A percentile compares a stretch with the other conserved stretches of the same genome.
These are phyloP conservation scores for Eueremaeus valkanovi DNA, from an alignment of 2,888 invertebrate species.

Conservation along the genomic window DNA sequence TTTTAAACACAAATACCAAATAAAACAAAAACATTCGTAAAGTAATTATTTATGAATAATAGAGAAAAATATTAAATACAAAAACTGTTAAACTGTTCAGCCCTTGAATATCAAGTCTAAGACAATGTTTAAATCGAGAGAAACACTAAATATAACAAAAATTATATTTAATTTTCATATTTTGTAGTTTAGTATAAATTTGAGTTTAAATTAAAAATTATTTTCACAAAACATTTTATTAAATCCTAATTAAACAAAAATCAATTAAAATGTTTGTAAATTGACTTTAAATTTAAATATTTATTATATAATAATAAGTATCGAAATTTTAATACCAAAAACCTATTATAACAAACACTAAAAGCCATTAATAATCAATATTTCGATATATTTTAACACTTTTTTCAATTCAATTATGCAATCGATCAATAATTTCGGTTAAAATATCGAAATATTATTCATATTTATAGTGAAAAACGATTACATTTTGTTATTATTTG, in stretches of 20 bases:
- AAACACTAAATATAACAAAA: too few species aligned
- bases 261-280: too few species aligned
- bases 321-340: background rate
- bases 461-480: background rate
- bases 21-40: background rate
- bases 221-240: background rate
- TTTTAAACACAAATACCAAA: background rate
- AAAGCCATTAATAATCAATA: background rate
- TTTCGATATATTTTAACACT: background rate
- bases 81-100: background rate
- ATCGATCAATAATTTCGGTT: background rate
- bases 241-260: background rate
- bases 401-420: background rate
- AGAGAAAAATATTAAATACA: background rate
- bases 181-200: background rate
- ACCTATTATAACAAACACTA: background rate
- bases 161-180: background rate
- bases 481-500: background rate
- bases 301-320: background rate
- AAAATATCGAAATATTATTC: conserved; percentile 2
- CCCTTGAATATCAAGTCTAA: background rate
- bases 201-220: background rate
- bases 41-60: background rate
- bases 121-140: background rate
- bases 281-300: background rate